Conservation (phyloP, 2,113 vertebrate genomes). For the Chaenocephalus aceratus region DNA sequence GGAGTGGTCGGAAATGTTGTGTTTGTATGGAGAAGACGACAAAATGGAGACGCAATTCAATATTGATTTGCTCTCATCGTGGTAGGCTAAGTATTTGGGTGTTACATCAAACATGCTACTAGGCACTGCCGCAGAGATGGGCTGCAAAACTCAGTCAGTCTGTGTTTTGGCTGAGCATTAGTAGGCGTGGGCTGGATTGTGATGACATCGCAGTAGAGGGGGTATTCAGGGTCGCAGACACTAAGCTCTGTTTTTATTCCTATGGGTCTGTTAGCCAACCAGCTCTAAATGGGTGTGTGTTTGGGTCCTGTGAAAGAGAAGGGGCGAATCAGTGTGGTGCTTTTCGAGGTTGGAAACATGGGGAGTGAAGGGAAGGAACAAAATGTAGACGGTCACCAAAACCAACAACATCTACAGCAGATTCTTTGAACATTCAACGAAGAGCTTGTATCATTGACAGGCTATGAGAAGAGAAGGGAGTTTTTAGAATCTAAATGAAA, state of each 20-base stretch:
- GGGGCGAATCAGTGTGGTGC: neutral
- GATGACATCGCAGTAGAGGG: slow-evolving; percentile 56
- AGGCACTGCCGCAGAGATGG: neutral
- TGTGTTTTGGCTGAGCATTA: slow-evolving; percentile 52
- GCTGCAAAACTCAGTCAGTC: slow-evolving; percentile 34
- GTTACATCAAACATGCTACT: neutral
- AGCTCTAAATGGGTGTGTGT: slow-evolving; percentile 19
- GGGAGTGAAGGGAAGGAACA: neutral
- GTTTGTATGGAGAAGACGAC: too few species aligned
- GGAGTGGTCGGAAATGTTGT: too few species aligned
- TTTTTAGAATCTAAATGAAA: neutral
- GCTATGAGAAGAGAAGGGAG: neutral
- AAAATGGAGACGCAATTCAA: neutral
- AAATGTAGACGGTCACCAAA: slow-evolving; percentile 1
- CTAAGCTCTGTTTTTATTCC: slow-evolving; percentile 63
- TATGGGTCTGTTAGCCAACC: slow-evolving; percentile 22
- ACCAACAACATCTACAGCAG: slow-evolving; percentile 5
- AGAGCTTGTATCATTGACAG: neutral
- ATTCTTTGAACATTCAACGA: neutral
- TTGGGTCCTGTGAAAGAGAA: slow-evolving; percentile 17
- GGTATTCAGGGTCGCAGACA: slow-evolving; percentile 52
- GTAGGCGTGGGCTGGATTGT: slow-evolving; percentile 44
- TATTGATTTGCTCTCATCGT: neutral
- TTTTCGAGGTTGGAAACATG: neutral
- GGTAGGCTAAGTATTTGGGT: neutral